These are phyloP conservation scores for Bruchidius siliquastri DNA, from an alignment of 2,888 invertebrate species.

Conservation along the genomic window DNA sequence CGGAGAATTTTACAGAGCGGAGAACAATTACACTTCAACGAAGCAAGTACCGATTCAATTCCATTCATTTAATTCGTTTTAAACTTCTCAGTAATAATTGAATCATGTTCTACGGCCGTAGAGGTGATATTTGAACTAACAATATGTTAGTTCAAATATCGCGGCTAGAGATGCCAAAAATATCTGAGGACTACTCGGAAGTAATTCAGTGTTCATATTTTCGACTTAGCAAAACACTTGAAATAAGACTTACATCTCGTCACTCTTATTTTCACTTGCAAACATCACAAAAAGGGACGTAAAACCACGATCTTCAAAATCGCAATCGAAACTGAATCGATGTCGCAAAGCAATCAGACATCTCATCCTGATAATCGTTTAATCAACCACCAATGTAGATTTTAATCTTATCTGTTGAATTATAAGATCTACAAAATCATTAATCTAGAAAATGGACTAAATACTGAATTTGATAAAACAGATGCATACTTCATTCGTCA, in stretches of 20 bases:
- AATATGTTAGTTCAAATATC: too few species aligned
- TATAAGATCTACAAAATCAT: slow-evolving; percentile 3
- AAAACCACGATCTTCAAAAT: neutral
- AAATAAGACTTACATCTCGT: neutral
- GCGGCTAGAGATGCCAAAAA: too few species aligned
- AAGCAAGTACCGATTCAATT: too few species aligned
- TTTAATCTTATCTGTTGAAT: neutral
- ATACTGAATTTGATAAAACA: neutral
- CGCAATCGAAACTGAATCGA: neutral
- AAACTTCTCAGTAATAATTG: too few species aligned
- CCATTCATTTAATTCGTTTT: too few species aligned
- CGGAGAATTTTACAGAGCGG: too few species aligned
- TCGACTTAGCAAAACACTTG: too few species aligned
- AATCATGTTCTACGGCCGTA: too few species aligned
- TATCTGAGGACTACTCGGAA: too few species aligned
- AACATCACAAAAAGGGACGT: neutral
- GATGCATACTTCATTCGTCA: neutral
- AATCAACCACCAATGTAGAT: neutral
- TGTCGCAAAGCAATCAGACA: neutral
- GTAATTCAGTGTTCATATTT: too few species aligned
- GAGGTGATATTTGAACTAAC: too few species aligned
- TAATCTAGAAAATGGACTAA: neutral
- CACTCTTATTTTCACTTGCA: neutral
- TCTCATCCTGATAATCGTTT: neutral
- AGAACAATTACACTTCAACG: too few species aligned